Evolutionary conservation across 2,888 invertebrate species (phyloP), one percentile per base, ranked within the genome.

Genomic region (Acanthosepion pharaonis): DNA sequence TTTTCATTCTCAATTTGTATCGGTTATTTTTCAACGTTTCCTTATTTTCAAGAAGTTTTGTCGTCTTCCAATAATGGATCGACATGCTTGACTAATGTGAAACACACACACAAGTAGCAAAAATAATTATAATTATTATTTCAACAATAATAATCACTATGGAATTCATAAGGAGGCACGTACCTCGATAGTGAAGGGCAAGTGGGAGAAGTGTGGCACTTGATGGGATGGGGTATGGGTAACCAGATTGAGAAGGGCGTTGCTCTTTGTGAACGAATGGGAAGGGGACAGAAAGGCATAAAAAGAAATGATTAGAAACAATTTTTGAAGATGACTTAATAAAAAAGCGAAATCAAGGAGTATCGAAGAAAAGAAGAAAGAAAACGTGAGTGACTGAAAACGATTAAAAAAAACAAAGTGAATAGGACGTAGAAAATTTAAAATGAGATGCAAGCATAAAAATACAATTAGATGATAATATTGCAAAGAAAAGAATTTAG

Each of bases 31-130:
- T 78, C 78, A 78, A 78, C 78, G 78, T 78, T 78, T 78, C 78
- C 78, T 78, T 78, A n/a, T 78, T 78, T 78, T 78, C 33, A 11
- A 78, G 78, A 78, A 78, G 78, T 33, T n/a, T 78, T 78, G n/a
- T n/a, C 78, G 78, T 78, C 78, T 78, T 78, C 78, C 78, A 78
- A 78, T 78, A 78, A 78, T 78, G 78, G 78, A 78, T 78, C n/a
- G 78, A 78, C 78, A 78, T 78, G 78, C 78, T 78, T 78, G 78
- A 78, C 78, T 78, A 33, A 78, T 78, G 78, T 78, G 78, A 78
- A 78, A 78, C 78, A 78, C 78, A 78, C 78, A 78, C n/a, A n/a
- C 78, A 78, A 78, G 78, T 78, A 78, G 78, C 78, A 78, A 78
- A 78, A 78, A 78, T 78, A 78, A 78, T 78, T 78, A 78, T 78